These are phyloP conservation scores for Alcedo quadribrachys DNA, from an alignment of 2,797 vertebrate genomes.

Conservation along the genomic window DNA sequence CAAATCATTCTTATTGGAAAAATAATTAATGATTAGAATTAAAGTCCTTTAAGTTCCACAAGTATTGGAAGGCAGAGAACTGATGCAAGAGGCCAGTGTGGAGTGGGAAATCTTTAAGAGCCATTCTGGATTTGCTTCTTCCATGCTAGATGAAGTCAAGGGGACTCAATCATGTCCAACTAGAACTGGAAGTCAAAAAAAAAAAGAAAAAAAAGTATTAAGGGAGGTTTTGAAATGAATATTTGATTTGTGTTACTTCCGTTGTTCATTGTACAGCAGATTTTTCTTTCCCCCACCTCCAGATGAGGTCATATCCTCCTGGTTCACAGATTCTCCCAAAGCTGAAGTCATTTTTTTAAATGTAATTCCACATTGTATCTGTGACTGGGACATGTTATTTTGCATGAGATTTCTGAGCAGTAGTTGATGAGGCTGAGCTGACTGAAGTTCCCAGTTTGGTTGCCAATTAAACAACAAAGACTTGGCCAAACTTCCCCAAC, in stretches of 20 bases:
- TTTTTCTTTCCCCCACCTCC: not conserved
- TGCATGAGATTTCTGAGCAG: not conserved
- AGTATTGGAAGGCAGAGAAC: not conserved
- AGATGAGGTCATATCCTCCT: not conserved
- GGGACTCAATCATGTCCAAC: not conserved
- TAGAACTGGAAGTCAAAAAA: not conserved
- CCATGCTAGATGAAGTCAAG: not conserved
- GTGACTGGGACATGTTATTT: not conserved
- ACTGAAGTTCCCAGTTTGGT: not conserved
- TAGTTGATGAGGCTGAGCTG: not conserved
- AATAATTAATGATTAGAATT: not conserved
- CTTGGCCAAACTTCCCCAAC: not conserved
- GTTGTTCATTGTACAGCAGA: not conserved
- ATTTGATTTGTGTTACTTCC: not conserved
- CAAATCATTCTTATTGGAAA: not conserved
- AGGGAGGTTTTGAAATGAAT: not conserved
- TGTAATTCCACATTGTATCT: not conserved
- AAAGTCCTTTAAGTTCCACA: not conserved
- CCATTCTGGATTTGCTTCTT: not conserved
- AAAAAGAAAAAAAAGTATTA: not conserved
- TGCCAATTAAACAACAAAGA: not conserved
- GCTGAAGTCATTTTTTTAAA: not conserved
- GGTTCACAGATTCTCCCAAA: not conserved
- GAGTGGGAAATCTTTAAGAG: not conserved
- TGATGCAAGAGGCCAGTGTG: not conserved